Conservation (phyloP, 2,797 vertebrate species). For the Stomatorhinus walkeri region DNA sequence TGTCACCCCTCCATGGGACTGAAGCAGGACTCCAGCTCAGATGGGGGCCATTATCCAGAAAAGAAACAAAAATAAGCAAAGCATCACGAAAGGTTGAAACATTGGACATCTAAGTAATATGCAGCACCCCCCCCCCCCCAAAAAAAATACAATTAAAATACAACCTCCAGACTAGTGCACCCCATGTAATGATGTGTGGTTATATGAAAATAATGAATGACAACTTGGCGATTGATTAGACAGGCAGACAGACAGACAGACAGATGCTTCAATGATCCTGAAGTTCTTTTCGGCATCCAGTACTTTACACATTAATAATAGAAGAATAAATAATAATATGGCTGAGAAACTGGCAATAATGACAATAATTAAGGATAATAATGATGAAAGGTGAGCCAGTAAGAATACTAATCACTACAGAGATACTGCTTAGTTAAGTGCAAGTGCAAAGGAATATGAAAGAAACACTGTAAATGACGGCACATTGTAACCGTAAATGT, state of each 20-base stretch:
- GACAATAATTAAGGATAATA: not conserved
- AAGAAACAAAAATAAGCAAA: not conserved
- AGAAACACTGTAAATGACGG: not conserved
- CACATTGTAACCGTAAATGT: not conserved
- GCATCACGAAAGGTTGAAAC: not conserved
- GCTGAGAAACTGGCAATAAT: not conserved
- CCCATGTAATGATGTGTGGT: not conserved
- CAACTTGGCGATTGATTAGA: not conserved
- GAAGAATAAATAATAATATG: not conserved
- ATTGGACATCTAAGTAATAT: not conserved
- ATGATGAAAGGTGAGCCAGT: not conserved
- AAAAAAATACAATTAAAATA: not conserved
- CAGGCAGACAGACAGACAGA: not conserved
- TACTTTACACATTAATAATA: not conserved
- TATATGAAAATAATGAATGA: not conserved
- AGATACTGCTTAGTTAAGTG: not conserved
- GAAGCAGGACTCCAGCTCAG: not conserved
- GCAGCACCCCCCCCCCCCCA: not conserved
- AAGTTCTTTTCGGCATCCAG: not conserved
- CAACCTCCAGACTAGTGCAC: not conserved
- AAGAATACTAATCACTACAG: not conserved
- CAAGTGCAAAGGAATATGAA: not conserved
- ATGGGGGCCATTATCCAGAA: not conserved
- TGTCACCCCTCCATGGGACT: not conserved
- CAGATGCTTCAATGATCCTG: not conserved